Percentiles rank a stretch among this genome's conserved stretches.
Conservation (phyloP, 2,113 vertebrate species). For the Shinisaurus crocodilurus region DNA sequence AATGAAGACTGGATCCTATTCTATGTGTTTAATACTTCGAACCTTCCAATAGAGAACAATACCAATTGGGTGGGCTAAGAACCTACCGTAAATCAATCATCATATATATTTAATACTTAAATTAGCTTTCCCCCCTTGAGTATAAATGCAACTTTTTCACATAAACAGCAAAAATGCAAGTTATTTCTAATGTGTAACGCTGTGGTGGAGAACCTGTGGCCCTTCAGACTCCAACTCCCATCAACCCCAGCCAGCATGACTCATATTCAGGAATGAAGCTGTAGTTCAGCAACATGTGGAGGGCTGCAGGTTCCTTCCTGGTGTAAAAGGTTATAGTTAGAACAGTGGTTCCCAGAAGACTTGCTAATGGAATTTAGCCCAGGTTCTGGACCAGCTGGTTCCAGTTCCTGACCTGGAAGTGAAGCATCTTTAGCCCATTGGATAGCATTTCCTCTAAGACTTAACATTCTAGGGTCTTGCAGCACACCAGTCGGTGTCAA, state of each 20-base stretch:
- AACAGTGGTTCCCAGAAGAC: not conserved
- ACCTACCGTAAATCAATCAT: too few species aligned
- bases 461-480: not conserved
- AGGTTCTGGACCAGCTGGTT: not conserved
- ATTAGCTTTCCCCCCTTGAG: not conserved
- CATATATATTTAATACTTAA: not conserved
- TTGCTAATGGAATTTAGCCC: not conserved
- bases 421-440: too few species aligned
- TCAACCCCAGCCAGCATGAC: too few species aligned
- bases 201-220: too few species aligned
- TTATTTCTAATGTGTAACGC: not conserved
- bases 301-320: too few species aligned
- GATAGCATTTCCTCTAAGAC: not conserved
- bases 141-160: not conserved
- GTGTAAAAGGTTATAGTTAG: not conserved
- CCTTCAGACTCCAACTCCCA: too few species aligned
- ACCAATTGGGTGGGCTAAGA: too few species aligned
- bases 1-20: too few species aligned
- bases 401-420: not conserved
- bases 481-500: not conserved
- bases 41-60: too few species aligned
- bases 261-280: too few species aligned
- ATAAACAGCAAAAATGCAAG: not conserved
- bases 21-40: too few species aligned
- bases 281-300: too few species aligned